These are phyloP conservation scores for Lymantria monacha DNA, from an alignment of 2,888 invertebrate genomes.

Conservation along the genomic window DNA sequence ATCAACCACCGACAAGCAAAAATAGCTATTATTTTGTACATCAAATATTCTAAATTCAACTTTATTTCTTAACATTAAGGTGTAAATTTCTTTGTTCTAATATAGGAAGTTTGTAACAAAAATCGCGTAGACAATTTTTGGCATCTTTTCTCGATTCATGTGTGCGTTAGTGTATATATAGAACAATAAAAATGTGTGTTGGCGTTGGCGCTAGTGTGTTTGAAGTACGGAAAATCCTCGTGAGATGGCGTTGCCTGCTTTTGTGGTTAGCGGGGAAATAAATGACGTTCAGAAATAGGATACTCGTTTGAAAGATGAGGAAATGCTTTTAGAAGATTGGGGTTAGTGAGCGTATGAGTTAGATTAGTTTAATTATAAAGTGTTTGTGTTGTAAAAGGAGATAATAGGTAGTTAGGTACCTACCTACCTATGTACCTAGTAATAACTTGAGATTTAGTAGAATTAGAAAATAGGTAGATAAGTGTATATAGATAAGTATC, in stretches of 20 bases:
- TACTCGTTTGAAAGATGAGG: slow-evolving; percentile 53
- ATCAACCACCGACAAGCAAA: slow-evolving; percentile 29
- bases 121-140: slow-evolving; percentile 52
- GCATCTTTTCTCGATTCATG: slow-evolving; percentile 52
- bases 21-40: slow-evolving; percentile 29
- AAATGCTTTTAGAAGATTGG: slow-evolving; percentile 58
- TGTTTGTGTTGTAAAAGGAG: neutral
- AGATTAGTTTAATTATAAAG: slow-evolving; percentile 36
- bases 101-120: slow-evolving; percentile 24
- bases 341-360: slow-evolving; percentile 25
- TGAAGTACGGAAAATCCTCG: slow-evolving; percentile 37
- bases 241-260: slow-evolving; percentile 61
- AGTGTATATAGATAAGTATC: too few species aligned
- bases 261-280: slow-evolving; percentile 47
- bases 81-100: slow-evolving; percentile 20
- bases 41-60: slow-evolving; percentile 19
- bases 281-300: slow-evolving; percentile 36
- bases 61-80: rapidly evolving
- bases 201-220: slow-evolving; percentile 69
- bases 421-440: too few species aligned
- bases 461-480: neutral
- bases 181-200: slow-evolving; percentile 51
- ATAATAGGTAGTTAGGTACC: neutral
- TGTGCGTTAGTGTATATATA: slow-evolving; percentile 55
- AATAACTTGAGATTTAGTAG: neutral